Base-by-base conservation (phyloP, 2,797 vertebrate genomes). In the Lacerta agilis region DNA sequence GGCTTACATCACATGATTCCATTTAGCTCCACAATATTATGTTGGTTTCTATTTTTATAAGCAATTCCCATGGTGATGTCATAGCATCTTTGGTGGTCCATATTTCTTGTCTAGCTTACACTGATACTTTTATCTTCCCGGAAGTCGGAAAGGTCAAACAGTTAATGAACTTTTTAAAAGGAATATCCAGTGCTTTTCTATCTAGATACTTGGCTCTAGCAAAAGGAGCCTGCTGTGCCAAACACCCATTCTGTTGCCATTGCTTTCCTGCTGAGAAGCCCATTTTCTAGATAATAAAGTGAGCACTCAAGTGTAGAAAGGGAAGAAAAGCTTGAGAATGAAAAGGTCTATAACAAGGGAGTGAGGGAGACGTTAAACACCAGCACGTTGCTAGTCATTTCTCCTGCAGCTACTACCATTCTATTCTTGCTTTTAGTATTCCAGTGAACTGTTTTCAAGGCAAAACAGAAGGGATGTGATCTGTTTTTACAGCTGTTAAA, bases 81-180 rank as follows among this genome's bases (percentile, higher is more conserved):
- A 73, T 0, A 1, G 91, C 96, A 92, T 75, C 97, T 97, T 97
- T 97, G 98, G 98, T 98, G 98, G 98, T 95, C 98, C 93, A 90
- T 95, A 87, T 95, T 96, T 96, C 96, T 49, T 91, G 95, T 95
- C 96, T 95, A 94, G 91, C 93, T 95, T 93, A 95, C 95, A 88
- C 87, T 77, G 90, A 76, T 96, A 90, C 93, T 97, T 97, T 95
- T 93, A 93, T 93, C 94, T 95, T 90, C 86, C 86, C 71, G 82
- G 93, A 93, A 95, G 92, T 86, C 83, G 89, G 78, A 91, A 91
- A 93, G 93, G 93, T 97, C 96, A 97, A 97, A 96, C 97, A 97
- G 97, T 96, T 94, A 97, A 96, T 97, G 97, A 98, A 98, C 95
- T 95, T 94, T 94, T 96, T 94, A 97, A 95, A 38, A 43, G 97